Evolutionary conservation across 1,140 invertebrate genomes (phyloP).

Genomic region (Trichonephila clavipes): DNA sequence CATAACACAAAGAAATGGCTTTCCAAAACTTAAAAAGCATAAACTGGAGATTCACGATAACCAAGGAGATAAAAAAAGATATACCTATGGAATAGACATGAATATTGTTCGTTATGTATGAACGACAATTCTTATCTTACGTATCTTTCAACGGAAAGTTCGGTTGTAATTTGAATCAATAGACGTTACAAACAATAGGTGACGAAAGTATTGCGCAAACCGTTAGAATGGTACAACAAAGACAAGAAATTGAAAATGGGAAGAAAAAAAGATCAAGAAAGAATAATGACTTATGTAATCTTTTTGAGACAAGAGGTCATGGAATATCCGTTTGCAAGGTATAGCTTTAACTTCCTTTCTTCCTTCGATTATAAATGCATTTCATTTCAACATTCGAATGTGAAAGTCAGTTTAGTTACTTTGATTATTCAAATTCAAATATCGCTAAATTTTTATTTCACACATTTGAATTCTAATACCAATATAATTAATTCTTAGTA

Average conservation of each 20-base stretch:
- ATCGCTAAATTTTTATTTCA: too few relatives aligned
- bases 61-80: not conserved
- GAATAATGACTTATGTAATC: constrained; percentile 27
- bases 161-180: constrained; percentile 41
- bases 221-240: not conserved
- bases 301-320: not conserved
- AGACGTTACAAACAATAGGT: constrained; percentile 21
- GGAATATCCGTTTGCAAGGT: not conserved
- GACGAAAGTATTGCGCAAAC: constrained; percentile 21
- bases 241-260: not conserved
- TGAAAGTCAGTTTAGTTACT: too few relatives aligned
- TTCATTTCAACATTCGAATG: too few relatives aligned
- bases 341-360: not conserved
- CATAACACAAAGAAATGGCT: not conserved
- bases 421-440: too few relatives aligned
- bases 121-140: not conserved
- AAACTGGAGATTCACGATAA: not conserved
- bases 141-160: constrained; percentile 3
- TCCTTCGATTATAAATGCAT: too few relatives aligned
- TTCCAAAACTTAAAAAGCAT: not conserved
- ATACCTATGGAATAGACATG: not conserved
- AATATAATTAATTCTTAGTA: too few relatives aligned
- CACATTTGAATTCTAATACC: too few relatives aligned
- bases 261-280: not conserved
- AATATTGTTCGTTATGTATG: not conserved